phyloP scores from a whole-genome alignment of 2,888 invertebrate species.

The Anodontia alba region DNA sequence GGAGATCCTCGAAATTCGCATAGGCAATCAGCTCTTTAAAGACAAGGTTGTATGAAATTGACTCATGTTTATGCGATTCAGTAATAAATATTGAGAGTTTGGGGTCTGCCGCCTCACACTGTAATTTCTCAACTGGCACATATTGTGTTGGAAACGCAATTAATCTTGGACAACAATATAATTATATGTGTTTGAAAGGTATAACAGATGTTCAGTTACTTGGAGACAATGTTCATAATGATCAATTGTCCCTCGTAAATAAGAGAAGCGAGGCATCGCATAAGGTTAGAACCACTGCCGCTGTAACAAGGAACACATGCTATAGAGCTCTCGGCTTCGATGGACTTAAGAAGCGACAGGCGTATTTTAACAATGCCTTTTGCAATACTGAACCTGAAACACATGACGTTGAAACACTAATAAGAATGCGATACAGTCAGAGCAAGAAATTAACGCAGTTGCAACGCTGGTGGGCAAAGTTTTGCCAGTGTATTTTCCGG shows the following conservation, averaged over 20 bases:
- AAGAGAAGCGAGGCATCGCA: not conserved
- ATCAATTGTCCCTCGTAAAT: not conserved
- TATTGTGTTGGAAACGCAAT: too few species aligned
- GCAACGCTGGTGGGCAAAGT: constrained; percentile 6
- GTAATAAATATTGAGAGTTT: too few species aligned
- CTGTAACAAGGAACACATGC: not conserved
- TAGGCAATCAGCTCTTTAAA: not conserved
- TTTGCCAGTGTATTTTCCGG: not conserved
- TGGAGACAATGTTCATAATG: not conserved
- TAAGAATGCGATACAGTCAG: not conserved
- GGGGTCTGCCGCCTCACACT: too few species aligned
- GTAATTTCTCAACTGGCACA: too few species aligned
- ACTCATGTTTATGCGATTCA: not conserved
- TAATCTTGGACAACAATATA: not conserved
- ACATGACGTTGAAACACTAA: not conserved
- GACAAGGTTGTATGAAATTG: not conserved
- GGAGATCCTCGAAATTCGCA: not conserved
- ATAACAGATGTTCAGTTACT: not conserved
- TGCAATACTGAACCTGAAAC: not conserved
- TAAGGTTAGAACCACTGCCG: not conserved
- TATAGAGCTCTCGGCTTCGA: constrained; percentile 8
- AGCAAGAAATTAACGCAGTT: constrained; percentile 6
- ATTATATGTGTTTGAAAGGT: not conserved
- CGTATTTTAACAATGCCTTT: constrained; percentile 3
- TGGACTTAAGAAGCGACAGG: not conserved